Evolutionary conservation across 2,797 vertebrate species (phyloP).

Genomic region (Harpagifer antarcticus): DNA sequence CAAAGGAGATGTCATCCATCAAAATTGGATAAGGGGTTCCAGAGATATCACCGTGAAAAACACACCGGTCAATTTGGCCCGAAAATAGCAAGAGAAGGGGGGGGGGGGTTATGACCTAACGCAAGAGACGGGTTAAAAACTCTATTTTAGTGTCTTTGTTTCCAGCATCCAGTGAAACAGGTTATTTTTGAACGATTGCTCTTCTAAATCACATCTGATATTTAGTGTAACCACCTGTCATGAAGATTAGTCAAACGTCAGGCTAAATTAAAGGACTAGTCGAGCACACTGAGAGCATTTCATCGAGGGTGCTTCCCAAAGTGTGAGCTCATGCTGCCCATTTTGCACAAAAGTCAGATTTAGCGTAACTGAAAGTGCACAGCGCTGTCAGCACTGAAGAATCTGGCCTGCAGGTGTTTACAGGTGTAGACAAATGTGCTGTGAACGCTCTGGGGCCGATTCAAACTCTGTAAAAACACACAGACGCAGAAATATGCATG

Average conservation of each 20-base stretch:
- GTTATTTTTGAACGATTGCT: slow-evolving; percentile 19
- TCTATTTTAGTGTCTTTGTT: slow-evolving; percentile 8
- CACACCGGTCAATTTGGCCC: no score
- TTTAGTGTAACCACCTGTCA: slow-evolving; percentile 25
- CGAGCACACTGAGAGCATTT: slow-evolving; percentile 29
- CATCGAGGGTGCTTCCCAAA: slow-evolving; percentile 18
- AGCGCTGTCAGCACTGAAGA: slow-evolving; percentile 35
- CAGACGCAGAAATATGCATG: slow-evolving; percentile 22
- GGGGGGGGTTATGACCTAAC: no score
- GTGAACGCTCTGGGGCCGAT: background rate
- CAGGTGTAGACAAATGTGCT: slow-evolving; percentile 28
- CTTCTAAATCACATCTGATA: slow-evolving; percentile 3
- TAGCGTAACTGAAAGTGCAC: background rate
- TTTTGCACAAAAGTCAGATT: slow-evolving; percentile 28
- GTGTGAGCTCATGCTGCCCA: slow-evolving; percentile 25
- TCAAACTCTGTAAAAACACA: slow-evolving; percentile 12
- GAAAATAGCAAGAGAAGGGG: no score
- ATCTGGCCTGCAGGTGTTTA: slow-evolving; percentile 51
- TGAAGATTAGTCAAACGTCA: slow-evolving; percentile 33
- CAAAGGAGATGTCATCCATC: no score
- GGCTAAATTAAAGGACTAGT: slow-evolving; percentile 43
- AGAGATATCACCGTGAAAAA: no score
- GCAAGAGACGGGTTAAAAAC: background rate
- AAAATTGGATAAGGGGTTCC: no score
- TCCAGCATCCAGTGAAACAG: background rate